Evolutionary conservation across 2,888 invertebrate genomes (phyloP), one percentile per base, ranked within the genome.

Genomic region (Caenorhabditis sp.): DNA sequence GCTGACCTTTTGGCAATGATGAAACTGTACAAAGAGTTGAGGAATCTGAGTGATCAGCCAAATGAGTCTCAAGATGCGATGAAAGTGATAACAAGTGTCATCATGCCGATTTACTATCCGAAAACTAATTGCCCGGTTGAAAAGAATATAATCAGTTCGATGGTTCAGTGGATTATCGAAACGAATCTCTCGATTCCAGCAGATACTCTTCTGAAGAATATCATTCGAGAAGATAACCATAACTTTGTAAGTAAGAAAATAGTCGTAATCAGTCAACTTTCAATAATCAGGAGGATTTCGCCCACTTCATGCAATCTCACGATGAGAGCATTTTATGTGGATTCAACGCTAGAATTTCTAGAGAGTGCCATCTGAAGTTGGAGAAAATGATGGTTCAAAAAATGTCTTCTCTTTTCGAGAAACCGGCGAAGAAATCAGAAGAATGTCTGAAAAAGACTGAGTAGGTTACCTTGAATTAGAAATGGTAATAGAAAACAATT

Each of bases 81-180:
- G 51, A 79, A 83, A 75, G 64, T 83, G 2, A 63, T 41, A 49
- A 10, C 51, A 28, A 64, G 58, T 49, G 74, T 83, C 7, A 79
- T 79, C 22, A 69, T 75, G 16, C 83, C 83, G 8, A 70, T 83
- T 22, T 83, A 83, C 19, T 63, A 28, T 14, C 26, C 64, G 24
- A 83, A 83, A 59, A 74, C 83, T 0, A 70, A n/a, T 10, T 61
- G 63, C 14, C 54, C 38, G 2, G 68, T 83, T 2, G n/a, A 79
- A 51, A 26, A 16, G 12, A 70, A 59, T 16, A 19, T 83, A 10
- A 64, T 83, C 0, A 51, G 16, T 22, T 61, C 74, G 7, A 79
- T 83, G 83, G 22, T 70, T n/a, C 79, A 79, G 35, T 83, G 83
- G 83, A 83, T 83, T n/a, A 22, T 83, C 44, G 73, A 69, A 54